Base-by-base conservation (phyloP, 2,113 vertebrate genomes). In the Cyanoderma ruficeps region DNA sequence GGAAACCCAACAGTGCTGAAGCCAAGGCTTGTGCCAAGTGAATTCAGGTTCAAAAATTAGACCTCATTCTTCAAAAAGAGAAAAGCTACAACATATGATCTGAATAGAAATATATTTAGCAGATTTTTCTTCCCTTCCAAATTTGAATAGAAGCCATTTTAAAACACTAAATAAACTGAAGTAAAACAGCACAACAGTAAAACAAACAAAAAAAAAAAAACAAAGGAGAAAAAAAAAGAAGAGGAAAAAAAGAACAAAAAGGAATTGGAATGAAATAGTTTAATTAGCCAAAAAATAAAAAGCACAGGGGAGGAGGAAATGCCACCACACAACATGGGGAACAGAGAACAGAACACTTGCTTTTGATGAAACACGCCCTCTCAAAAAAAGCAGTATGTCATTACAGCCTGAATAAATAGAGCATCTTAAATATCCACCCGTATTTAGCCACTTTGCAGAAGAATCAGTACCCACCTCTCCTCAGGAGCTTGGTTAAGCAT, bases 11-110 rank as follows among this genome's bases (percentile, higher is more conserved):
- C 5, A 8, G 10, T 68, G 77, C 80, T 50, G 80, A 86, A 89
- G 88, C 93, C 92, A 94, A 96, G 46, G 21, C 18, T 49, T 55
- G 37, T 82, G 90, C 93, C 92, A 93, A 95, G 72, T 82, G 72
- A 92, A 75, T 93, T 87, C 90, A 94, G 96, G 92, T 96, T 95
- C 93, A 96, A 94, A 96, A 94, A 90, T 87, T 84, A 95, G 93
- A 92, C 88, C 83, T 95, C 76, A 56, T 95, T 92, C 93, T 96
- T 93, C 84, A 97, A 72, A 87, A 93, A 87, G 65, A 90, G 77
- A 89, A 95, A 96, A 96, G 86, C 93, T 86, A 75, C 93, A 96
- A 95, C 65, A 85, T 89, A 84, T 81, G 92, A 95, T 88, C 79
- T 83, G 92, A 93, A 92, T 86, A 95, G 88, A 92, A 97, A 93